Base-by-base conservation (phyloP, 2,113 vertebrate species). In the Prinia subflava region DNA sequence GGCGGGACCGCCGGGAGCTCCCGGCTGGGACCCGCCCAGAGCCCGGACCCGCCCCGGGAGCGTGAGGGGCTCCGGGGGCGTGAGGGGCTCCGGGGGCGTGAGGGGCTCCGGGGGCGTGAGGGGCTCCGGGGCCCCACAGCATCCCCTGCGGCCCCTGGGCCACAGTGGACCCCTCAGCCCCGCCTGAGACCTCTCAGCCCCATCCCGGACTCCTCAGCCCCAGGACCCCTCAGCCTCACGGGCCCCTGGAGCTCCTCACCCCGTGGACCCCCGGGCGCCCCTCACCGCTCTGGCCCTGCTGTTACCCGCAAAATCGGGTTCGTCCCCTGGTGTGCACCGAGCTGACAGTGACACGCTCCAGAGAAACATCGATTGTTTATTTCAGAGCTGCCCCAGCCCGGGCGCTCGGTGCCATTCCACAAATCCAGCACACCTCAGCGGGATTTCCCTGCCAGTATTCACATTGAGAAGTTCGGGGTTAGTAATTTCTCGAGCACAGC, bases 241-340 rank as follows among this genome's bases (percentile, higher is more conserved):
- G 35, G 5, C 31, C 19, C 20, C 17, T 27, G 47, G n/a, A 55
- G 7, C 30, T 42, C 52, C 23, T 33, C 69, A 39, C 6, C 21
- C 16, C 39, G 9, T 4, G 23, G 35, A 14, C 3, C 8, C 24
- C 52, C 3, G 64, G 14, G 9, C 2, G 6, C 7, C 65, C 27
- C 46, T 60, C 33, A 20, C 4, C 1, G 3, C 64, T 28, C 55
- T 9, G 73, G 37, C 27, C 15, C 39, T 60, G 63, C 39, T 46
- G 63, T 33, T 46, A 2, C 46, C 63, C 57, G 28, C 23, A 24
- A 19, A 52, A 17, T 5, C 2, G 4, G 6, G 44, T 27, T 57
- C 0, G 6, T 33, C 33, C 22, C 22, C 12, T 12, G 8, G 4
- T 35, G 11, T 27, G 31, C 50, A 7, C 7, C 0, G 2, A 64